A percentile compares a stretch with the other conserved stretches of the same genome.
phyloP scores from a whole-genome alignment of 2,888 invertebrate species.

The Balanococcus diminutus region DNA sequence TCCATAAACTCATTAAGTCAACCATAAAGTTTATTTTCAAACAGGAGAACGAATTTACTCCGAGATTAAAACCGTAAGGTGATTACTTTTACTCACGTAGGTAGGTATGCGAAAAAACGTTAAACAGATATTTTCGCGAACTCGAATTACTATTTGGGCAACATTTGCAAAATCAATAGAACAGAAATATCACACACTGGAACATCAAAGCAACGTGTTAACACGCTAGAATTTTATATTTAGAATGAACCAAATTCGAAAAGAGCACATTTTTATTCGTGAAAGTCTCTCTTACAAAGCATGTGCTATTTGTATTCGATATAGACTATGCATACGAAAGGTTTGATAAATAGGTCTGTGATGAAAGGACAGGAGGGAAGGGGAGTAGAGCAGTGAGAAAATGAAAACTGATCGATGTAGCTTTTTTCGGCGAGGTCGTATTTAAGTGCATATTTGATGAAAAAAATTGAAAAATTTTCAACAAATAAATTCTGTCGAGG shows the following conservation, averaged over 20 bases:
- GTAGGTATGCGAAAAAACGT: background rate
- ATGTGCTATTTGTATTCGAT: background rate
- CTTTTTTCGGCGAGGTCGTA: too few species aligned
- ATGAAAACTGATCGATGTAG: too few species aligned
- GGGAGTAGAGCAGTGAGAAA: background rate
- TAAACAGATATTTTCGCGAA: background rate
- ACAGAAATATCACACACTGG: background rate
- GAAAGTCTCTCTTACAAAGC: background rate
- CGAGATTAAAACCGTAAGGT: background rate
- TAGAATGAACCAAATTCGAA: constrained; percentile 17
- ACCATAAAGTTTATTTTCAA: background rate
- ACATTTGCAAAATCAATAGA: constrained; percentile 17
- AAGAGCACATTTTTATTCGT: constrained; percentile 12
- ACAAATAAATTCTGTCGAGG: too few species aligned
- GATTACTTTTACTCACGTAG: background rate
- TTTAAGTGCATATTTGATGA: too few species aligned
- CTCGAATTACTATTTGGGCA: too few species aligned
- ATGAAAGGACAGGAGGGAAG: background rate
- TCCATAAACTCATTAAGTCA: background rate
- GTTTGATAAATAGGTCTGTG: background rate
- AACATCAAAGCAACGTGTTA: constrained; percentile 25
- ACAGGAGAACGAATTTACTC: background rate
- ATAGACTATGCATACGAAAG: background rate
- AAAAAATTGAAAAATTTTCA: too few species aligned
- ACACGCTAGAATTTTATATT: constrained; percentile 27